Evolutionary conservation across 2,797 vertebrate genomes (phyloP), one percentile per base, ranked within the genome.

Genomic region (Pangasius larnaudii): DNA sequence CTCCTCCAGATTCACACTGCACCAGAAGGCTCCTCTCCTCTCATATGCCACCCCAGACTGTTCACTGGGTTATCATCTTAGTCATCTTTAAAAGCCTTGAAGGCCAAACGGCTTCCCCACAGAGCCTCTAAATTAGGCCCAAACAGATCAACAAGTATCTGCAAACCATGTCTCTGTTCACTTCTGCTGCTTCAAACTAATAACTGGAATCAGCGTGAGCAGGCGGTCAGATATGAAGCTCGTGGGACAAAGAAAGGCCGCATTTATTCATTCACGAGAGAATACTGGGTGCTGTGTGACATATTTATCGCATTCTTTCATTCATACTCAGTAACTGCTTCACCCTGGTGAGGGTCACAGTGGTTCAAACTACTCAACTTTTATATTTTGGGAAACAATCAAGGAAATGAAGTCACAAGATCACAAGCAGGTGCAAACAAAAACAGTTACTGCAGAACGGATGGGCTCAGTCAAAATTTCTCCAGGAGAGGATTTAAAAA

Each of bases 21-120:
- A 58, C 46, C 88, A 89, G 85, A 89, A 74, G 88, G 88, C 78
- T 75, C 42, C 58, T 36, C 72, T 77, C 69, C 46, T 65, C 78
- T 89, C 88, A 86, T 89, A 89, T 86, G 88, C 39, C 84, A 82
- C 84, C 56, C 13, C 84, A 88, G 65, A 63, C 58, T 88, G 84
- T 71, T 69, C 59, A 19, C 19, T 42, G 30, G 46, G 56, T 88
- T 72, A 27, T 79, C 53, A 75, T 79, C 53, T 81, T 77, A 85
- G 77, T 81, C 84, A 88, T 67, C 42, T 33, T 88, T 85, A 88
- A 59, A 67, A 67, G 39, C 61, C 42, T n/a, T 83, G 46, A 67
- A 83, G 81, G 61, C 81, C 81, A 83, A 83, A 22, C n/a, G 42
- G 27, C 81, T 83, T 65, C 42, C 61, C 61, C 9, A 1, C 81